Percentiles rank a stretch among this genome's conserved stretches.
Evolutionary conservation across 53 echinoderm and acorn worm species (phyloP).

Genomic region (Stichopus horrens): DNA sequence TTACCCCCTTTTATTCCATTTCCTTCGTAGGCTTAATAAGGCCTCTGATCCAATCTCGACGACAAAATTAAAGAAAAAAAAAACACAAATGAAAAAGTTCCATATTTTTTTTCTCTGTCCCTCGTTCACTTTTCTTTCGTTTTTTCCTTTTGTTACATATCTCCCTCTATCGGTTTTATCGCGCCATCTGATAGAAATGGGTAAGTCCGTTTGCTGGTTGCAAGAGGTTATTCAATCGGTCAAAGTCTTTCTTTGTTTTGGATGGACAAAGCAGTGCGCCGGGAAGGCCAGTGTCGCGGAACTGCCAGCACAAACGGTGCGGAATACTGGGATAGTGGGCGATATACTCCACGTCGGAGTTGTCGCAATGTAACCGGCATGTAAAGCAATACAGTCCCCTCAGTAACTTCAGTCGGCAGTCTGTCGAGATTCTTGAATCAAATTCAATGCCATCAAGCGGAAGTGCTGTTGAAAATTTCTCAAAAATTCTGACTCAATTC

Average conservation of each 20-base stretch:
- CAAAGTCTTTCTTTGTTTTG: slow-evolving; percentile 6
- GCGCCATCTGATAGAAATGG: background rate
- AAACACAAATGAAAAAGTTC: background rate
- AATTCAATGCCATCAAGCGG: no score
- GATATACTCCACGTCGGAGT: no score
- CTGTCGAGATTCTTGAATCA: no score
- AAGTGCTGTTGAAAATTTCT: no score
- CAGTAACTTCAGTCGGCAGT: no score
- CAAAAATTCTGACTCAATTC: no score
- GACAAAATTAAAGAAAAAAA: background rate
- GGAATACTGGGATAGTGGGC: no score
- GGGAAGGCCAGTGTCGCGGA: background rate
- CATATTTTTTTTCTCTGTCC: no score
- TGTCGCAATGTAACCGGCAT: no score
- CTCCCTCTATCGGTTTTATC: background rate
- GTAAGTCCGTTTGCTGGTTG: background rate
- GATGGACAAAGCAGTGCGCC: background rate
- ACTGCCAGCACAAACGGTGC: no score
- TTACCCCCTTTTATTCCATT: background rate
- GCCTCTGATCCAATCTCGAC: slow-evolving; percentile 1
- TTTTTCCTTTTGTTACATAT: background rate
- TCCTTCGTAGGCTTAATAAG: background rate
- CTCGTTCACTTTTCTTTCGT: background rate
- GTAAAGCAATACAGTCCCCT: no score
- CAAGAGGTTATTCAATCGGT: slow-evolving; percentile 13